Base-by-base conservation (phyloP, 1,140 invertebrate species). In the Lordiphosa mommai region DNA sequence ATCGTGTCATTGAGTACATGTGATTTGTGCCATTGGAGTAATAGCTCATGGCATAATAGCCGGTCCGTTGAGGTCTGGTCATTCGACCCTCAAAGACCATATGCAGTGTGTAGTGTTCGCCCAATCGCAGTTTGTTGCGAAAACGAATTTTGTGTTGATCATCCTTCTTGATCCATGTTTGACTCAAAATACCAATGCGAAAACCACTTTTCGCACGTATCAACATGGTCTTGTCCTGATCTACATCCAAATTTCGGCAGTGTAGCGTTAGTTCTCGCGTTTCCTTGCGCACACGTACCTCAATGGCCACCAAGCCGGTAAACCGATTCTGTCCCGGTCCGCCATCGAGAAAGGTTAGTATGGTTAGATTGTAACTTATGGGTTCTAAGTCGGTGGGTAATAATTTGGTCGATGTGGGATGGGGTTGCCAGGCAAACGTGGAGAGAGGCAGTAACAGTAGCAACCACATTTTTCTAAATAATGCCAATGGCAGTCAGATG, bases 1-100 rank as follows among this genome's bases (percentile, higher is more conserved):
- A 96, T 79, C 97, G 96, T 0, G 96, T 96, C 0, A 93, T 89
- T 1, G 93, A 93, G 32, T 97, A 61, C 1, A 32, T 38, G 23
- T 5, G n/a, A 8, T 33, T n/a, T 2, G 1, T n/a, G 12, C 16
- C n/a, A 29, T 33, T 13, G n/a, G 4, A 9, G 3, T 37, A 34
- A 7, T 58, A 58, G 4, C 23, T 4, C 6, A 16, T 14, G 5
- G 29, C 14, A 27, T 34, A 58, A 12, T 41, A 58, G 2, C 55
- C 55, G 1, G 13, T 7, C 3, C 10, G 29, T 8, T 58, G 9
- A 2, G 29, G 17, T 7, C 29, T 13, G 7, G 10, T 12, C 40
- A 43, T 43, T 4, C 13, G 12, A 27, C 40, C 40, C 23, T 20
- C 12, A 9, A 43, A 43, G 6, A 27, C 40, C 20, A 43, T 23